Conservation (phyloP, 2,888 invertebrate species). For the Euproctis similis region DNA sequence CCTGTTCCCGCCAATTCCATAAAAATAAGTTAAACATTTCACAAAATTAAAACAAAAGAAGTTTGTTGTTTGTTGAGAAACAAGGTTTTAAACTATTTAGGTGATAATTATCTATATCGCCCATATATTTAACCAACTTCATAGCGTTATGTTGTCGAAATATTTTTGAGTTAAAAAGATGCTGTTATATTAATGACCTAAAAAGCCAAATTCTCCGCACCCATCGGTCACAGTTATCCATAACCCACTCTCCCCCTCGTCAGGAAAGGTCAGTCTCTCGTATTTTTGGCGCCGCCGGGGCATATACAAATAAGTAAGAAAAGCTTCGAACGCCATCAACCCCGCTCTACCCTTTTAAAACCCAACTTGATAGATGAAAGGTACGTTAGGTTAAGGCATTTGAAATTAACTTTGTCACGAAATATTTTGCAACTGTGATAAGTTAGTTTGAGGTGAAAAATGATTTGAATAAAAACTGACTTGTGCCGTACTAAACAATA, state of each 20-base stretch:
- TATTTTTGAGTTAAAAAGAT: too few relatives aligned
- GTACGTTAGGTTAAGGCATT: slow-evolving; percentile 36
- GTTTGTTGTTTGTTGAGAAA: too few relatives aligned
- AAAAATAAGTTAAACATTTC: too few relatives aligned
- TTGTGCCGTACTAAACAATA: too few relatives aligned
- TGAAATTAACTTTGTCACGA: slow-evolving; percentile 33
- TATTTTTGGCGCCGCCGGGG: slow-evolving; percentile 54
- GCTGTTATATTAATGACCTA: slow-evolving; percentile 20
- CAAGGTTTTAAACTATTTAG: too few relatives aligned
- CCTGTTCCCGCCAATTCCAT: too few relatives aligned
- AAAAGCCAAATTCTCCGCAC: slow-evolving; percentile 26
- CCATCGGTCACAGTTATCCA: slow-evolving; percentile 59
- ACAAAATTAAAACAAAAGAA: too few relatives aligned
- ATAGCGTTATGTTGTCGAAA: background rate
- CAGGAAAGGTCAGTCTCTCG: slow-evolving; percentile 49
- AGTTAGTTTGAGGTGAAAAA: slow-evolving; percentile 17
- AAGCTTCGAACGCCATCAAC: slow-evolving; percentile 61
- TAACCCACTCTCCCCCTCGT: slow-evolving; percentile 32
- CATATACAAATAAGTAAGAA: slow-evolving; percentile 61
- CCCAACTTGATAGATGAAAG: slow-evolving; percentile 65
- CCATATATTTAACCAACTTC: background rate
- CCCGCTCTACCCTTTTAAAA: slow-evolving; percentile 64
- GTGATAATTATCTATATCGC: too few relatives aligned
- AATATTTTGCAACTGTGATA: slow-evolving; percentile 16
- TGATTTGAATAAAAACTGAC: too few relatives aligned